These are phyloP conservation scores for Otus sunia DNA, from an alignment of 2,113 vertebrate species.

Conservation along the genomic window DNA sequence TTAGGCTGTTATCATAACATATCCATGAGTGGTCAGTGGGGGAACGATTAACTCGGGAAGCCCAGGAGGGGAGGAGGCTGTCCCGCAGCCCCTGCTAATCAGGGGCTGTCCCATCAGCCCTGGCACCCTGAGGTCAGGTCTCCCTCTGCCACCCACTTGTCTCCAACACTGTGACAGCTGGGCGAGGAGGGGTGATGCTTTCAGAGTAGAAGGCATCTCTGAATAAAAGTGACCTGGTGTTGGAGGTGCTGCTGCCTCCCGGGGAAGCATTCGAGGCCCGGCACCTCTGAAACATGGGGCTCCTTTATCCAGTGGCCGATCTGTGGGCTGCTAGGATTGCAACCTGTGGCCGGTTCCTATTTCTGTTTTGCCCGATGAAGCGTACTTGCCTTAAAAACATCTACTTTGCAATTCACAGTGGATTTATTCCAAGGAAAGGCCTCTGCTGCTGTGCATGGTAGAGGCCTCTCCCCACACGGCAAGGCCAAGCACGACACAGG, in stretches of 20 bases:
- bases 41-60: neutral
- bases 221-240: neutral
- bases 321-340: neutral
- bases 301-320: neutral
- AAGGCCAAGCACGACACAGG: neutral
- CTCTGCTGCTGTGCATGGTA: neutral
- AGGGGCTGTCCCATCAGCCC: neutral
- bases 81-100: neutral
- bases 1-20: neutral
- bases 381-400: neutral
- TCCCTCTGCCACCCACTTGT: neutral
- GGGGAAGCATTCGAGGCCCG: accelerated
- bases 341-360: neutral
- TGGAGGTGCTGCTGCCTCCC: neutral
- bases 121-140: neutral
- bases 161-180: neutral
- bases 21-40: neutral
- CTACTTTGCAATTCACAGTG: neutral
- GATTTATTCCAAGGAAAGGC: neutral
- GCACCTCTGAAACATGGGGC: neutral
- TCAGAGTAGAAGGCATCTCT: neutral
- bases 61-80: neutral
- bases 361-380: neutral
- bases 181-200: neutral
- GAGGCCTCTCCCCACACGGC: neutral